Evolutionary conservation across 1,140 invertebrate genomes (phyloP), one percentile per base, ranked within the genome.

Genomic region (Holcopasites calliopsidis): DNA sequence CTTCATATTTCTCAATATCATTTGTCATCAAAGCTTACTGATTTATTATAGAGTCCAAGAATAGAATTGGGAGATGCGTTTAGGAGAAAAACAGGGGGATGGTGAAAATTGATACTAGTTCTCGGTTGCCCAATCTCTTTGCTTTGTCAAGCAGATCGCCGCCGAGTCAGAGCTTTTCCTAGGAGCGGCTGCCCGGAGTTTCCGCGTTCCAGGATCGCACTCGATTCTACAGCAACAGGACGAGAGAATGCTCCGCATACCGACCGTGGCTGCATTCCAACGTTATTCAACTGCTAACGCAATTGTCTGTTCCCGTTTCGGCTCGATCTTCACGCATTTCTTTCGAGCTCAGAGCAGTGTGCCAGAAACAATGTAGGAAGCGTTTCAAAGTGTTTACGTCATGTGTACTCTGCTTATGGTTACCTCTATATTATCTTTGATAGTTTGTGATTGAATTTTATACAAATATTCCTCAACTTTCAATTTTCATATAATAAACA

Each of bases 201-300:
- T 73, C 70, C 70, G 70, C 70, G 47, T 73, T 73, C 70, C 70
- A 65, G 60, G 49, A 52, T 50, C 70, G 70, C 60, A 35, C 33
- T 65, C 49, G 49, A 64, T 64, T 52, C 60, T 64, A 26, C 38
- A 10, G 60, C 60, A 54, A 49, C 58, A 40, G 33, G 35, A 73
- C 42, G n/a, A 50, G 47, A 28, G 70, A 73, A 38, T 73, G 60
- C 58, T 40, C 26, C 47, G 70, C 70, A 65, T 73, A 42, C 70
- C 60, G 35, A 54, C 11, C 44, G 47, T 65, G 28, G 44, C 44
- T 65, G 62, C 44, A 50, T 65, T 65, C 62, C 62, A 35, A 65
- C 49, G 6, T 65, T 65, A 64, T 64, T 64, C 60, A 64, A 49
- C 42, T 64, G n/a, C 60, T 47, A 64, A 64, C 60, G 38, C 60